Base-by-base conservation (phyloP, 2,888 invertebrate species). In the Rhagonycha fulva region DNA sequence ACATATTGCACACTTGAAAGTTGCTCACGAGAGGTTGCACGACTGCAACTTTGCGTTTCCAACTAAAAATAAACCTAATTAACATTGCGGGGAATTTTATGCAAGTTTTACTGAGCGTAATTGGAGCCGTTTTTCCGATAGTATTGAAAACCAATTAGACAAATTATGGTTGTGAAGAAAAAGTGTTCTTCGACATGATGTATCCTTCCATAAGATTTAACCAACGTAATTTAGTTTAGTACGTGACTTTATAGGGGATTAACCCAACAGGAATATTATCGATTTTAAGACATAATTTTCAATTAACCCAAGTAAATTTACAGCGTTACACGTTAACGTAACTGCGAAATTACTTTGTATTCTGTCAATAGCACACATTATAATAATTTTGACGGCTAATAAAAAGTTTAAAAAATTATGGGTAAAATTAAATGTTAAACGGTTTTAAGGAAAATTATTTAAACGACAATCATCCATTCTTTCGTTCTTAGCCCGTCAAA, bases 1-100 rank as follows among this genome's bases (percentile, higher is more conserved):
- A 47, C n/a, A 9, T 47, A 26, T 7, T 26, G n/a, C n/a, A 47
- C 4, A 62, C 71, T 71, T 62, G 11, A 23, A 66, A 47, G 24
- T 47, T 73, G 69, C 47, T 69, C 28, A 62, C 26, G 4, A 63
- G 32, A 30, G 68, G 28, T 30, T 71, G 19, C 24, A 12, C 19
- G 9, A 47, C 24, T 63, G 14, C 19, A 77, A 80, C 71, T 79
- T 79, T 61, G 71, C 68, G 72, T 75, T 79, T 80, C 76, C 78
- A 76, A 47, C 47, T 47, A 47, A n/a, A 47, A 47, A 47, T 47
- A 47, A 47, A 47, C n/a, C 47, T 47, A 47, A 47, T 47, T 47
- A 47, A n/a, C n/a, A n/a, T 47, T n/a, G 47, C n/a, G n/a, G 5
- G 7, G 47, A n/a, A 47, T n/a, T 47, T 47, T 47, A 47, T 47